A percentile compares a stretch with the other conserved stretches of the same genome.
These are phyloP conservation scores for Emydura subglobosa DNA, from an alignment of 2,113 vertebrate species.

Conservation along the genomic window DNA sequence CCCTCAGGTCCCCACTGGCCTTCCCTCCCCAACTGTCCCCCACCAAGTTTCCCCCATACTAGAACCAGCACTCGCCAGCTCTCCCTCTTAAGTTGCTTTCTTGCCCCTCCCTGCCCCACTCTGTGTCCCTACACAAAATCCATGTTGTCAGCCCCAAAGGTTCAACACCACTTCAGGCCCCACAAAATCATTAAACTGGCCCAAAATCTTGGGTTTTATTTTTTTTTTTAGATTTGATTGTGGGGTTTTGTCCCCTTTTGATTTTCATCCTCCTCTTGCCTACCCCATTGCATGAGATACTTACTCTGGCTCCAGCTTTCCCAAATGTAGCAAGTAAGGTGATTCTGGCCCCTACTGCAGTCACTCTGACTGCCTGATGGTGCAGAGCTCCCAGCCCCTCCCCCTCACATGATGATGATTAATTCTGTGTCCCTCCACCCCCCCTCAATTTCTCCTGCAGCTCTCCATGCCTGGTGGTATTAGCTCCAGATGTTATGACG, in stretches of 20 bases:
- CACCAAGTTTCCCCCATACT: not conserved
- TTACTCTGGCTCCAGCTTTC: not conserved
- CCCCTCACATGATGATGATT: not conserved
- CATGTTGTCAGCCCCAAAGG: not conserved
- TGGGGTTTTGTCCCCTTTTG: not conserved
- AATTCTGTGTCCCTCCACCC: not conserved
- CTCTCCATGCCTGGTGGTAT: not conserved
- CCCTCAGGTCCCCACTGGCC: not conserved
- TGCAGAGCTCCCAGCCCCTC: no score
- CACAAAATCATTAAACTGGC: not conserved
- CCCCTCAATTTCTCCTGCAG: not conserved
- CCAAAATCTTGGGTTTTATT: not conserved
- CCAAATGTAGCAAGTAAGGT: not conserved
- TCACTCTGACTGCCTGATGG: not conserved
- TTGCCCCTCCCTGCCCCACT: not conserved
- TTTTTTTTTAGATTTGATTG: not conserved
- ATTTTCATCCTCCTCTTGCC: not conserved
- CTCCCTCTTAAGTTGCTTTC: not conserved
- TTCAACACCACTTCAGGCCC: not conserved
- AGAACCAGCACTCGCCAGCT: not conserved
- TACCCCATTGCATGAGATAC: not conserved
- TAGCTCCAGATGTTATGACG: not conserved
- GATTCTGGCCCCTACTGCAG: not conserved
- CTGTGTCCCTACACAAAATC: not conserved
- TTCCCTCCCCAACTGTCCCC: not conserved